Evolutionary conservation across 2,888 invertebrate genomes (phyloP).

Genomic region (Galerucella pusilla): DNA sequence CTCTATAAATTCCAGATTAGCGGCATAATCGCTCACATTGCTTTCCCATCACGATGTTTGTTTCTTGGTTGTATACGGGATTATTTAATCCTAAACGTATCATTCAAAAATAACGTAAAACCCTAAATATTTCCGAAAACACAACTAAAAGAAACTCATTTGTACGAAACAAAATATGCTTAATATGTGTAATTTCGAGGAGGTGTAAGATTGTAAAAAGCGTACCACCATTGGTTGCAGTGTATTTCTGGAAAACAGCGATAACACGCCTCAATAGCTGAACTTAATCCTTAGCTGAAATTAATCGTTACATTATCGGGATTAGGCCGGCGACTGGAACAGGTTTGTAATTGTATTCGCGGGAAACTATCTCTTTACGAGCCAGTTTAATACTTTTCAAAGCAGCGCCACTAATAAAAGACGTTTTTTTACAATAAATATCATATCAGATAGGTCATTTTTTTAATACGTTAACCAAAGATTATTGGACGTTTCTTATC

Average conservation of each 20-base stretch:
- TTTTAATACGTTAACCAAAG: neutral
- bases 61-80: conserved; percentile 7
- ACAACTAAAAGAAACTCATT: neutral
- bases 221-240: conserved; percentile 2
- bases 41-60: conserved; percentile 8
- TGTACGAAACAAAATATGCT: too few species aligned
- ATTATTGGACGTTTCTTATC: neutral
- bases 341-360: conserved; percentile 58
- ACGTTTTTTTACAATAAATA: neutral
- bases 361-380: conserved; percentile 21
- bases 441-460: neutral
- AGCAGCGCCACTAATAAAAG: neutral
- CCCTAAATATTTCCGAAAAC: neutral
- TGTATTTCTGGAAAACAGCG: conserved; percentile 60
- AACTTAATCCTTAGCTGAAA: conserved; percentile 63
- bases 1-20: conserved; percentile 10
- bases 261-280: conserved; percentile 66
- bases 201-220: neutral
- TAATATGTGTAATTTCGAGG: neutral
- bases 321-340: conserved; percentile 61
- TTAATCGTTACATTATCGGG: conserved; percentile 65
- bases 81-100: conserved; percentile 7
- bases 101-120: conserved; percentile 1
- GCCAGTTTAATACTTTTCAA: neutral
- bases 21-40: conserved; percentile 5